Conservation (phyloP, 2,888 invertebrate genomes). For the Chorisops tibialis region DNA sequence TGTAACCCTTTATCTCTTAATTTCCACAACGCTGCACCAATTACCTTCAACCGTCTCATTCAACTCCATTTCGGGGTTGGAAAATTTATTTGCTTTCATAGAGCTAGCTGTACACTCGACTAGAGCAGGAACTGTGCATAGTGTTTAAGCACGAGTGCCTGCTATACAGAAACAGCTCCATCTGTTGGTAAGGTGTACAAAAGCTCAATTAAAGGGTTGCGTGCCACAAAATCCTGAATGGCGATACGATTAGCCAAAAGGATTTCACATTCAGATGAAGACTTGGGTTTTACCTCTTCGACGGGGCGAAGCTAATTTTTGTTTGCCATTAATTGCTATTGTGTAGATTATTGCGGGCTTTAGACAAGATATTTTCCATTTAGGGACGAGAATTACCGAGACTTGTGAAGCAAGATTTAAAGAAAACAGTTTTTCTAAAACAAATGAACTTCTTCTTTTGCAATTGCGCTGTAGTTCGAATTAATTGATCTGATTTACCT, state of each 20-base stretch:
- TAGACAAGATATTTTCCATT: too few relatives aligned
- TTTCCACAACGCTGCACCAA: conserved; percentile 41
- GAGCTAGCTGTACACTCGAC: background rate
- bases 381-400: too few relatives aligned
- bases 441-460: too few relatives aligned
- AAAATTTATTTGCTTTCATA: conserved; percentile 20
- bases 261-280: conserved; percentile 14
- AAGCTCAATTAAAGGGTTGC: conserved; percentile 39
- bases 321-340: conserved; percentile 8
- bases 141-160: background rate
- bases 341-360: too few relatives aligned
- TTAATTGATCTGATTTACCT: too few relatives aligned
- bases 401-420: too few relatives aligned
- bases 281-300: background rate
- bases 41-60: conserved; percentile 38
- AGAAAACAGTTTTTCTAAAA: too few relatives aligned
- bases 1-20: conserved; percentile 39
- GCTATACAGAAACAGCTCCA: background rate
- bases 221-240: conserved; percentile 36
- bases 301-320: background rate
- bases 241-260: conserved; percentile 31
- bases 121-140: too few relatives aligned
- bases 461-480: too few relatives aligned
- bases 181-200: conserved; percentile 27
- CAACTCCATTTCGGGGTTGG: background rate